Conservation (phyloP, 2,797 vertebrate genomes). For the Acomys russatus region DNA sequence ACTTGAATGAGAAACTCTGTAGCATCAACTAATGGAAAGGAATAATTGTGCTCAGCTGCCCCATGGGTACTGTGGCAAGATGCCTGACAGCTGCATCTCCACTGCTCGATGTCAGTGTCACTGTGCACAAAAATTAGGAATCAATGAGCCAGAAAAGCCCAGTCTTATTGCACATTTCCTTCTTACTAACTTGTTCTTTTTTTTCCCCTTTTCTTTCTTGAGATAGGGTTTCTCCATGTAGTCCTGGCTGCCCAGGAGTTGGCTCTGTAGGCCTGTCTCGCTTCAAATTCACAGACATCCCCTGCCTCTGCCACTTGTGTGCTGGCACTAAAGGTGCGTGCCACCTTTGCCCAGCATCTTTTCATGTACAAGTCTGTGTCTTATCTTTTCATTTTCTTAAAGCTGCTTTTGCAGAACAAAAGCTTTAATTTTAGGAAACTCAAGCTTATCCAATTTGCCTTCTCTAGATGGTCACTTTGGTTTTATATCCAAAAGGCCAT, state of each 20-base stretch:
- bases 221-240: background rate
- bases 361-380: too few species aligned
- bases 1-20: constrained; percentile 27
- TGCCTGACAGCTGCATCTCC: constrained; percentile 2
- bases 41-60: constrained; percentile 48
- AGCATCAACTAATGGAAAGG: background rate
- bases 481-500: background rate
- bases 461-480: background rate
- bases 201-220: background rate
- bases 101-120: background rate
- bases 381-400: background rate
- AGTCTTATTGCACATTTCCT: background rate
- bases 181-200: background rate
- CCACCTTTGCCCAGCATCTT: too few species aligned
- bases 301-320: too few species aligned
- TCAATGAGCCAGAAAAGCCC: background rate
- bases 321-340: too few species aligned
- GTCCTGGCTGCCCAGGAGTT: background rate
- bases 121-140: background rate
- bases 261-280: background rate
- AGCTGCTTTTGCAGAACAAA: background rate
- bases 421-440: background rate
- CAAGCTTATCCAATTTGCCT: background rate
- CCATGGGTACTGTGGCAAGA: background rate
- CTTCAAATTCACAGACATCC: too few species aligned